Conservation (phyloP, 2,888 invertebrate genomes). For the Agrotis puta region DNA sequence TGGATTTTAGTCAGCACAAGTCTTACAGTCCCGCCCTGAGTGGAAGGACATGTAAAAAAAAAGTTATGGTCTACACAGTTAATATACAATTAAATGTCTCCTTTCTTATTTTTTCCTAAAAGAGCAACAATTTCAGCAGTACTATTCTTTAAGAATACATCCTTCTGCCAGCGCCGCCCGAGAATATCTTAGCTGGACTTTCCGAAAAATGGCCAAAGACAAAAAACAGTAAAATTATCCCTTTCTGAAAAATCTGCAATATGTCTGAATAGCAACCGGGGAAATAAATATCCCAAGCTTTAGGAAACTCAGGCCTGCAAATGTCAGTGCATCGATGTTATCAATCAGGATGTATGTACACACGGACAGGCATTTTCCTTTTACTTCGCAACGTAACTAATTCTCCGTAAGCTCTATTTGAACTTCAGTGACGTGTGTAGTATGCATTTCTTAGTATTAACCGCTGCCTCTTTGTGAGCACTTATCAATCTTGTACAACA, state of each 20-base stretch:
- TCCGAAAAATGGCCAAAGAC: no score
- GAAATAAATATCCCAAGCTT: not conserved
- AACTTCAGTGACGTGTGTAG: constrained; percentile 42
- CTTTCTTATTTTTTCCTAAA: no score
- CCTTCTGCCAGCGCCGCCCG: no score
- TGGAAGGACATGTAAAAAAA: no score
- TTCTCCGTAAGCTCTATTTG: constrained; percentile 34
- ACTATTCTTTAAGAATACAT: no score
- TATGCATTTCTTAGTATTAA: constrained; percentile 35
- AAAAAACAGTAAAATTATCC: not conserved
- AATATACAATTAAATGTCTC: no score
- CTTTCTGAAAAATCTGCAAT: not conserved
- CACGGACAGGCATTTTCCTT: constrained; percentile 31
- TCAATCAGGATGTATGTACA: not conserved
- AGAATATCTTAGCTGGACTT: no score
- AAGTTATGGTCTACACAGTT: no score
- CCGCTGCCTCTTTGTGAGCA: constrained; percentile 2
- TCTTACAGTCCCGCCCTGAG: no score
- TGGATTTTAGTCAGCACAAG: no score
- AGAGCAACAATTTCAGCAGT: no score
- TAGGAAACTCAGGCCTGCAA: not conserved
- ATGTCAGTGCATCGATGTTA: constrained; percentile 13
- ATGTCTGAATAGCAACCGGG: not conserved
- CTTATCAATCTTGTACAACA: constrained; percentile 28
- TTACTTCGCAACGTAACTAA: not conserved